These are phyloP conservation scores for Panagrolaimus sp. DNA, from an alignment of 1,140 invertebrate species.

Conservation along the genomic window DNA sequence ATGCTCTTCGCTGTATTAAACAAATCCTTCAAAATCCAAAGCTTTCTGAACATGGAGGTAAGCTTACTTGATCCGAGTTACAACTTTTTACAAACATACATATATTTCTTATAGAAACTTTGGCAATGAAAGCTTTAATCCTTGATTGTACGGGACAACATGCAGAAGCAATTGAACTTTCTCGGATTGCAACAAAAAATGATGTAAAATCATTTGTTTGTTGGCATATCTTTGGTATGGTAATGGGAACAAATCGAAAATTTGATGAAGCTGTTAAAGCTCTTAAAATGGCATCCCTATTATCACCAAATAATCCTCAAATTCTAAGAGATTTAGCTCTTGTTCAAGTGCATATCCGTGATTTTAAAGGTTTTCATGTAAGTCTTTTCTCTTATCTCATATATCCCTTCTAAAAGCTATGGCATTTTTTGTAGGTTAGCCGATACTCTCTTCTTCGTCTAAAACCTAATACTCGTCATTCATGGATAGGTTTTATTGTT, in stretches of 20 bases:
- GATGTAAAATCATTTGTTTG: slow-evolving; percentile 97
- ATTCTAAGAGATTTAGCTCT: slow-evolving; percentile 92
- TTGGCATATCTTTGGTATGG: slow-evolving; percentile 97
- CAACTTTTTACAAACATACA: too few relatives aligned
- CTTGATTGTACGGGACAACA: slow-evolving; percentile 94
- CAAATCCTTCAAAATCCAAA: slow-evolving; percentile 95
- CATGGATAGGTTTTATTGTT: slow-evolving; percentile 99
- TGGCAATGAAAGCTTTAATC: slow-evolving; percentile 98
- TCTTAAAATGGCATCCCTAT: slow-evolving; percentile 81
- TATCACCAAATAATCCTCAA: slow-evolving; percentile 85
- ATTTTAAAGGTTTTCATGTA: slow-evolving; percentile 93
- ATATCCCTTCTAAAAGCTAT: background rate
- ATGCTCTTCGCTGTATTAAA: slow-evolving; percentile 97
- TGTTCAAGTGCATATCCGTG: slow-evolving; percentile 97
- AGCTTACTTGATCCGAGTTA: slow-evolving; percentile 42
- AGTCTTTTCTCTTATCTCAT: slow-evolving; percentile 47
- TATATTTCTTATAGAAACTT: slow-evolving; percentile 76
- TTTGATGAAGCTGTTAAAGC: slow-evolving; percentile 99
- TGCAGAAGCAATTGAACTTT: slow-evolving; percentile 97
- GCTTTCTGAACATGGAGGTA: slow-evolving; percentile 93
- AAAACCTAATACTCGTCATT: slow-evolving; percentile 87
- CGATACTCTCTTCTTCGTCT: slow-evolving; percentile 90
- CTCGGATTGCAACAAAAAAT: slow-evolving; percentile 86
- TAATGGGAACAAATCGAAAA: slow-evolving; percentile 90
- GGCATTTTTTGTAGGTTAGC: slow-evolving; percentile 71